phyloP scores from a whole-genome alignment of 2,797 vertebrate species.

The Sebastes vulpes region DNA sequence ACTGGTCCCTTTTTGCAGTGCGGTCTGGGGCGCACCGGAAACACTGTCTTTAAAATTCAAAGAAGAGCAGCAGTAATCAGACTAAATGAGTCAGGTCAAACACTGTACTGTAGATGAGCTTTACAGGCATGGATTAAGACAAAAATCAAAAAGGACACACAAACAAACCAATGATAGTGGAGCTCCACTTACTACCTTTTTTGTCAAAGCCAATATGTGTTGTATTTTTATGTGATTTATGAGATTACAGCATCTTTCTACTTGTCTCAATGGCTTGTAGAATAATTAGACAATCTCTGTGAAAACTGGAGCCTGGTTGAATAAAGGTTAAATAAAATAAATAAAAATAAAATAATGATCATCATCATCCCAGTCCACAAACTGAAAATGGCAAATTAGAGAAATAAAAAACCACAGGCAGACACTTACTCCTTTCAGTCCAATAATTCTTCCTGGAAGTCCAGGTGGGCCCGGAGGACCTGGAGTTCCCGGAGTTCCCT shows the following conservation, averaged over 20 bases:
- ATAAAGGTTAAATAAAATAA: too few species aligned
- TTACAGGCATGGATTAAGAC: background rate
- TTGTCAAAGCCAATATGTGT: background rate
- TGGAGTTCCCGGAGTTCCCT: conserved; percentile 84
- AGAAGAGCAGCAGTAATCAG: conserved; percentile 74
- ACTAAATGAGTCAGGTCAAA: conserved; percentile 26
- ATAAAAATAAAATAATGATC: too few species aligned
- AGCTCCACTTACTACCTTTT: background rate
- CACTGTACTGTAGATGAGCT: background rate
- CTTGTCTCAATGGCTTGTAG: background rate
- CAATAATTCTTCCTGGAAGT: conserved; percentile 86
- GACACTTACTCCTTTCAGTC: conserved; percentile 92
- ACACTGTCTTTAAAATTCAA: conserved; percentile 90
- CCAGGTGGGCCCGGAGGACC: conserved; percentile 92
- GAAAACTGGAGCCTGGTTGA: background rate
- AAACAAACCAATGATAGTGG: background rate
- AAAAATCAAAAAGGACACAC: background rate
- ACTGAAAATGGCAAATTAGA: background rate
- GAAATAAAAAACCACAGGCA: background rate
- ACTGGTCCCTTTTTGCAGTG: conserved; percentile 92
- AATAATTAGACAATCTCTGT: background rate
- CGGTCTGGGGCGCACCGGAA: conserved; percentile 91
- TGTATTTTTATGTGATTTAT: background rate
- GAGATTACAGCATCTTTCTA: background rate
- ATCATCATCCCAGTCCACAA: background rate